Evolutionary conservation across 2,888 invertebrate species (phyloP).

Genomic region (Chalcosyrphus nemorum): DNA sequence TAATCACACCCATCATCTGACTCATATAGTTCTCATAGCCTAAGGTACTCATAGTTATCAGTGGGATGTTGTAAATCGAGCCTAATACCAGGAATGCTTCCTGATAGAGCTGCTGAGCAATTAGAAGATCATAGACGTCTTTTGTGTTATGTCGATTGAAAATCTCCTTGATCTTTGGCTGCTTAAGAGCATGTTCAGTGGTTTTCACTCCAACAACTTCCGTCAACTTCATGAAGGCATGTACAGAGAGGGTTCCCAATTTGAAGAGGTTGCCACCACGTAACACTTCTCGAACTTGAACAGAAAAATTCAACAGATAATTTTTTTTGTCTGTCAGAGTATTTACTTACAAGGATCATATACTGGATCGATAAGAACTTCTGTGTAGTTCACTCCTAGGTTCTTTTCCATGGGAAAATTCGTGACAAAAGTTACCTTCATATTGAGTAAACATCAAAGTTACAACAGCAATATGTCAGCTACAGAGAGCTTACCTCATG

Average conservation of each 20-base stretch:
- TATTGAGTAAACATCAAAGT: neutral
- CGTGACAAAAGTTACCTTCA: slow-evolving; percentile 78
- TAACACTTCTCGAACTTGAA: slow-evolving; percentile 77
- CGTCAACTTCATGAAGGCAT: slow-evolving; percentile 77
- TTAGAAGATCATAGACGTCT: slow-evolving; percentile 81
- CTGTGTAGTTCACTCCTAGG: slow-evolving; percentile 79
- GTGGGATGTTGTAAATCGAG: slow-evolving; percentile 80
- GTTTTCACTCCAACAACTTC: slow-evolving; percentile 78
- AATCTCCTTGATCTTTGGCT: slow-evolving; percentile 78
- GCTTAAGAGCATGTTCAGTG: slow-evolving; percentile 79
- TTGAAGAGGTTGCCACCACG: slow-evolving; percentile 78
- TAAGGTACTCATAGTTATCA: slow-evolving; percentile 81
- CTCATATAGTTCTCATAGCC: slow-evolving; percentile 82
- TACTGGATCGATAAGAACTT: slow-evolving; percentile 79
- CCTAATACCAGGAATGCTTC: slow-evolving; percentile 82
- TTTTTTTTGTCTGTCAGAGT: neutral
- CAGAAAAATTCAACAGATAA: neutral
- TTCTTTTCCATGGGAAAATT: slow-evolving; percentile 76
- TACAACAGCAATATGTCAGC: neutral
- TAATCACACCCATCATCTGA: slow-evolving; percentile 82
- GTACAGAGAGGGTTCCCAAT: slow-evolving; percentile 76
- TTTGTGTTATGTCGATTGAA: slow-evolving; percentile 76
- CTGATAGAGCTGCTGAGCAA: slow-evolving; percentile 82
- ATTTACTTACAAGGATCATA: slow-evolving; percentile 78
- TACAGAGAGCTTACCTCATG: slow-evolving; percentile 79